A percentile compares a stretch with the other conserved stretches of the same genome.
Evolutionary conservation across 2,113 vertebrate species (phyloP).

Genomic region (Microtus richardsoni): DNA sequence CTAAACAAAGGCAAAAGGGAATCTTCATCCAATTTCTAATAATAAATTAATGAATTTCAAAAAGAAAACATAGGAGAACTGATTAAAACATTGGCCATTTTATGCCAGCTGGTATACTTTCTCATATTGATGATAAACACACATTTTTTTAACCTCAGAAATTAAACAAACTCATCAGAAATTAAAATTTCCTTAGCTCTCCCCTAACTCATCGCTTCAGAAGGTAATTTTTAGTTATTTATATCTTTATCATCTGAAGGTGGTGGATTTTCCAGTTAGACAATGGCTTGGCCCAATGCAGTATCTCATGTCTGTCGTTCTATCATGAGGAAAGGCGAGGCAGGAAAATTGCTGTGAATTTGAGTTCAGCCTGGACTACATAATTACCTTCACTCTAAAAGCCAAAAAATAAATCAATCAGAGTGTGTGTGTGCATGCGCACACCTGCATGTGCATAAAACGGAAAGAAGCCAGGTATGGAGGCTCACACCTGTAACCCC

Average conservation of each 20-base stretch:
- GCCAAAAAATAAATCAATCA: not conserved
- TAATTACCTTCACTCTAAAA: not conserved
- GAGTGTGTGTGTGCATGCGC: not conserved
- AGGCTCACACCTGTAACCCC: not conserved
- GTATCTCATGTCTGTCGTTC: not conserved
- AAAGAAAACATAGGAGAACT: constrained; percentile 5
- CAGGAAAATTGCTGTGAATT: not conserved
- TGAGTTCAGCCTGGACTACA: not conserved
- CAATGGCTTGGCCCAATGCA: not conserved
- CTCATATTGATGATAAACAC: not conserved
- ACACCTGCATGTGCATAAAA: not conserved
- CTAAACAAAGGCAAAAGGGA: not conserved
- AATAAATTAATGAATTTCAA: not conserved
- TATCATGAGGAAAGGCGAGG: not conserved
- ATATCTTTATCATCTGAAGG: not conserved
- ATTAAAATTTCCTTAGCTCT: not conserved
- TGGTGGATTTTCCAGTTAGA: not conserved
- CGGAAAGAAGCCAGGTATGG: not conserved
- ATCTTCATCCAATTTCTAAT: not conserved
- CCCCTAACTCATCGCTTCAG: not conserved
- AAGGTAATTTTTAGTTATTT: not conserved
- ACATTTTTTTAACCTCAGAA: not conserved
- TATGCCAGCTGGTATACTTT: not conserved
- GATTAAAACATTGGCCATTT: not conserved
- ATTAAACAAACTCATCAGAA: not conserved